Base-by-base conservation (phyloP, 2,113 vertebrate genomes). In the Ancistrus triradiatus region DNA sequence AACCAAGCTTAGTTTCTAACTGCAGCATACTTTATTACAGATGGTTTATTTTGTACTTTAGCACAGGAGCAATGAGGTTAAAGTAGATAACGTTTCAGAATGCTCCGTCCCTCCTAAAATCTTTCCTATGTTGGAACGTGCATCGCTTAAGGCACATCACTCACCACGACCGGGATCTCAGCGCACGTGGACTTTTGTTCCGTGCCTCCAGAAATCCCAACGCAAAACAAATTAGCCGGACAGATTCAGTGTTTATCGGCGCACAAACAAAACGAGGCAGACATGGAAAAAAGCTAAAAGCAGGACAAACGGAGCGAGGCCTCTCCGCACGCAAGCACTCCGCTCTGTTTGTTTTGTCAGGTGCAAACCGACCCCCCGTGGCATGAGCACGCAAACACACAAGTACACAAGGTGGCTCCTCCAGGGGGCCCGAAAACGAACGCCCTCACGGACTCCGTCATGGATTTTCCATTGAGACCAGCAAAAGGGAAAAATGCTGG, bases 281-380 rank as follows among this genome's bases (percentile, higher is more conserved):
- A 63, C 7, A 3, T 37, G 31, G 22, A 27, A 33, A 24, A n/a
- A 63, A 19, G 31, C 27, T 15, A 48, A 63, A 43, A 27, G 21
- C 35, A 14, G 38, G 37, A 51, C 42, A 3, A 15, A 51, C 19
- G 2, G 15, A 37, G 44, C 21, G 43, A 46, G 40, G 7, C 22
- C 22, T 33, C 58, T 55, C 33, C 31, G 24, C 28, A 10, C 44
- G 19, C 33, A 61, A 37, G 25, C n/a, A 6, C 15, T 48, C 5
- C 35, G 33, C 8, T 27, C 22, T 38, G 55, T 63, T 65, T 71
- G 48, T 71, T 71, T 71, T 60, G 62, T 60, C 69, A 71, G 69
- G 69, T 71, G 69, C 62, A 48, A 51, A 50, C 46, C 14, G 35
- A 42, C 48, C 60, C 49, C 60, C 49, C 13, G 21, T 33, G 14